Evolutionary conservation across 2,888 invertebrate genomes (phyloP).

Genomic region (Agrenia bidenticulata): DNA sequence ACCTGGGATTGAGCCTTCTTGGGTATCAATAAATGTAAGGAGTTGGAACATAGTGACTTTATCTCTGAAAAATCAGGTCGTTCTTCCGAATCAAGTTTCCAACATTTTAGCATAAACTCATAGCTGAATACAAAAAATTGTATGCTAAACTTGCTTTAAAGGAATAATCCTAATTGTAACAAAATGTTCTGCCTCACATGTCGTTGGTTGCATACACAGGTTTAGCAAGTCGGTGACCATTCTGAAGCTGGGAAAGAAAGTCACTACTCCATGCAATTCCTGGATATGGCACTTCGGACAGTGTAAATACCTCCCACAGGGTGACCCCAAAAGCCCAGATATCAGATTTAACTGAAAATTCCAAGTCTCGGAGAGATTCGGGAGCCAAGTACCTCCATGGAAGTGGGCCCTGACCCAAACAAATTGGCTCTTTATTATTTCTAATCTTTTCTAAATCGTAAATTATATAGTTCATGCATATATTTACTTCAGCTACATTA

Average conservation of each 20-base stretch:
- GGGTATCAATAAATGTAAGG: background rate
- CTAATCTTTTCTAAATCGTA: too few species aligned
- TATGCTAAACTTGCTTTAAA: too few species aligned
- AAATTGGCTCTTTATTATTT: too few species aligned
- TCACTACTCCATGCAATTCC: background rate
- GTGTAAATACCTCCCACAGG: conserved; percentile 13
- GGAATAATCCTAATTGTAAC: too few species aligned
- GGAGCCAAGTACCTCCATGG: conserved; percentile 11
- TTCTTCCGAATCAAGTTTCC: background rate
- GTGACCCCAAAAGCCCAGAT: conserved; percentile 6
- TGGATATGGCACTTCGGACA: conserved; percentile 3
- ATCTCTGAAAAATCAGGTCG: background rate
- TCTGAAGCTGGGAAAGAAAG: conserved; percentile 1
- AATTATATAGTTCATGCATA: too few species aligned
- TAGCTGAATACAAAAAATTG: background rate
- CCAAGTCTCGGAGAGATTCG: conserved; percentile 1
- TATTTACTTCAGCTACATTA: background rate
- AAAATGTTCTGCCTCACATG: background rate
- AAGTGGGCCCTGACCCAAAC: conserved; percentile 5
- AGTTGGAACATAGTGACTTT: background rate
- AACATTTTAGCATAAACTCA: conserved; percentile 14
- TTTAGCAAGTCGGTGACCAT: background rate
- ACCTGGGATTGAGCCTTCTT: too few species aligned
- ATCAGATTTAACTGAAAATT: conserved; percentile 9
- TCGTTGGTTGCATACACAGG: conserved; percentile 6